Evolutionary conservation across 1,140 invertebrate species (phyloP).

Genomic region (Sycophaga agraensis): DNA sequence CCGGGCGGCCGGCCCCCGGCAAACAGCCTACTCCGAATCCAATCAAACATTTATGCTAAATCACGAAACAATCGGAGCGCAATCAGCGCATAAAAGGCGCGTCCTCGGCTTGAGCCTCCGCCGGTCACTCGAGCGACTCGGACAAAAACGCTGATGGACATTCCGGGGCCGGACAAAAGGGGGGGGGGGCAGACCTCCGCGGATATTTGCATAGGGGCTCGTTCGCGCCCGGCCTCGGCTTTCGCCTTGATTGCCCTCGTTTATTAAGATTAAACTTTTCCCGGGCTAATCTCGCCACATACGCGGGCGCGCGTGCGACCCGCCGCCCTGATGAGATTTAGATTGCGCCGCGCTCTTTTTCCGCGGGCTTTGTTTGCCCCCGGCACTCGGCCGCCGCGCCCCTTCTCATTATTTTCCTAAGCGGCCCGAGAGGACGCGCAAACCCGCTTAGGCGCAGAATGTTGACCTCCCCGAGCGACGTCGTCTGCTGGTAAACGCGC

Average conservation of each 20-base stretch:
- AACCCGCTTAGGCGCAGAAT: no score
- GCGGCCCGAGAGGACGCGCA: no score
- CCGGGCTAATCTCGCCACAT: slow-evolving; percentile 46
- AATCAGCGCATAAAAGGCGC: slow-evolving; percentile 59
- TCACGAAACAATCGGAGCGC: slow-evolving; percentile 60
- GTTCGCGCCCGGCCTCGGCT: background rate
- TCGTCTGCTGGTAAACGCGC: no score
- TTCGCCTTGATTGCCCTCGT: slow-evolving; percentile 54
- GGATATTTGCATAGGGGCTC: slow-evolving; percentile 59
- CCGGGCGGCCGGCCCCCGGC: slow-evolving; percentile 13
- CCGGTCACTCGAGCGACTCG: slow-evolving; percentile 57
- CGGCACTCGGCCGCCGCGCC: no score
- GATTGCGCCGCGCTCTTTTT: background rate
- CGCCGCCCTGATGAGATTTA: background rate
- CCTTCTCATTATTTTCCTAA: no score
- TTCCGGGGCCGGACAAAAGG: slow-evolving; percentile 49
- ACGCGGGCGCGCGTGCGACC: background rate
- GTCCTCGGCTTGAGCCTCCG: slow-evolving; percentile 48
- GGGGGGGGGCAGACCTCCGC: slow-evolving; percentile 13
- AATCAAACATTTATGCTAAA: slow-evolving; percentile 63
- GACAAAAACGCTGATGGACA: slow-evolving; percentile 57
- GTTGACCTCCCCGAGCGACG: no score
- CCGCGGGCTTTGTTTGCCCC: background rate
- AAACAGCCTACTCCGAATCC: slow-evolving; percentile 49
- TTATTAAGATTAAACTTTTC: slow-evolving; percentile 61